phyloP scores from a whole-genome alignment of 2,888 invertebrate species.

The Baronia brevicornis region DNA sequence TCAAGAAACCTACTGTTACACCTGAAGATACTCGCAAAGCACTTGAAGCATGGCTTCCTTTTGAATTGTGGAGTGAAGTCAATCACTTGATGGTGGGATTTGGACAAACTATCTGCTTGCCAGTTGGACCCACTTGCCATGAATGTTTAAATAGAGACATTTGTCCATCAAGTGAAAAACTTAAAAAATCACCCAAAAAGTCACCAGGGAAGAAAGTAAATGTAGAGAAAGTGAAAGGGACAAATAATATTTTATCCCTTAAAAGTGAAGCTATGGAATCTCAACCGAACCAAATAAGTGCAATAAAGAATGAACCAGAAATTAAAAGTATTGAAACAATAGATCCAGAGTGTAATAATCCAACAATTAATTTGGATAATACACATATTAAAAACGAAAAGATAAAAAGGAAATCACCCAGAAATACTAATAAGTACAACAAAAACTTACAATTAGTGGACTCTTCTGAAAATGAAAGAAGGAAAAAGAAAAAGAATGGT shows the following conservation, averaged over 20 bases:
- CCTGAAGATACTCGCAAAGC: conserved; percentile 92
- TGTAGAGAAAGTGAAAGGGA: conserved; percentile 24
- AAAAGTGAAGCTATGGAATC: conserved; percentile 4
- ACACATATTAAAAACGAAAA: conserved; percentile 21
- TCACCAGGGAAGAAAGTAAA: conserved; percentile 32
- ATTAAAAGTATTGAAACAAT: not conserved
- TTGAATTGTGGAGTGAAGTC: conserved; percentile 87
- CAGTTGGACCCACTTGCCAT: conserved; percentile 87
- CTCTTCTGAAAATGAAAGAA: conserved; percentile 17
- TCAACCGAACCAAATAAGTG: no score
- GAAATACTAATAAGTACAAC: conserved; percentile 19
- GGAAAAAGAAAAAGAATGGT: conserved; percentile 20
- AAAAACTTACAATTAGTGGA: conserved; percentile 4
- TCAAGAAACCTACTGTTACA: conserved; percentile 80
- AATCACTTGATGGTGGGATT: conserved; percentile 97
- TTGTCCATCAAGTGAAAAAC: conserved; percentile 81
- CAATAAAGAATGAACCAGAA: no score
- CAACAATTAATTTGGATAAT: conserved; percentile 16
- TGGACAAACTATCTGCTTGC: conserved; percentile 94
- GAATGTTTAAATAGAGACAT: conserved; percentile 87
- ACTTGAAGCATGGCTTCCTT: conserved; percentile 93
- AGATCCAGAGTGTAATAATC: conserved; percentile 14
- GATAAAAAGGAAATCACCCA: conserved; percentile 27
- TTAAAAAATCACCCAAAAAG: conserved; percentile 51
- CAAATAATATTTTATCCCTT: conserved; percentile 1